Evolutionary conservation across 1,140 invertebrate genomes (phyloP).

Genomic region (Tetraneura akinire): DNA sequence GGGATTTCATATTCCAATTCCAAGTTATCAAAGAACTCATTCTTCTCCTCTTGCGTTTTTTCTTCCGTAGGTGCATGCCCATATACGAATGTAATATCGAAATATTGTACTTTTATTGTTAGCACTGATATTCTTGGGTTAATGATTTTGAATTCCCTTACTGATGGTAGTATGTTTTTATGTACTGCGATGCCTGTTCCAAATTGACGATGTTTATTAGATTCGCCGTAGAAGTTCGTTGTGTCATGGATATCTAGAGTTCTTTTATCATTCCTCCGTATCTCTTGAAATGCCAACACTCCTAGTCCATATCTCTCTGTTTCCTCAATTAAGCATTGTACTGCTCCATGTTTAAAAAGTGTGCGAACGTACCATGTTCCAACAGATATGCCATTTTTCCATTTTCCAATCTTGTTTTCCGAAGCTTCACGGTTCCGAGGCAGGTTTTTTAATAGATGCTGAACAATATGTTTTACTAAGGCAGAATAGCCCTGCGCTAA

Average conservation of each 20-base stretch:
- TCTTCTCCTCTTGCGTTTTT: conserved; percentile 44
- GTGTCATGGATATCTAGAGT: not conserved
- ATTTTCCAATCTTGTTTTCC: not conserved
- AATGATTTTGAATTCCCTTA: conserved; percentile 42
- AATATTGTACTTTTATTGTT: conserved; percentile 45
- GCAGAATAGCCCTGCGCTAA: not conserved
- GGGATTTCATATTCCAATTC: conserved; percentile 32
- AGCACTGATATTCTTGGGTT: conserved; percentile 48
- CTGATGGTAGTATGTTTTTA: not conserved
- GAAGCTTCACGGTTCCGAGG: conserved; percentile 12
- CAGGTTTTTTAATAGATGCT: not conserved
- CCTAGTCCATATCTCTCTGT: not conserved
- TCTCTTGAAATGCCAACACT: not conserved
- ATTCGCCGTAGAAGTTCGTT: not conserved
- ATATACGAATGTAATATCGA: conserved; percentile 43
- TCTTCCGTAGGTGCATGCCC: conserved; percentile 51
- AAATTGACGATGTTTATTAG: not conserved
- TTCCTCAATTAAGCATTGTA: not conserved
- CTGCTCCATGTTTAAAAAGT: conserved; percentile 2
- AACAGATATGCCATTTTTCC: not conserved
- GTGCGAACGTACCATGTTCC: not conserved
- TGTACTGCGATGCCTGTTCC: not conserved
- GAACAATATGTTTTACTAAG: not conserved
- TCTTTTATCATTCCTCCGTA: not conserved
- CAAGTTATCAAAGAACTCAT: conserved; percentile 44